These are phyloP conservation scores for Poeciliopsis turneri DNA, from an alignment of 2,797 vertebrate genomes.

Conservation along the genomic window DNA sequence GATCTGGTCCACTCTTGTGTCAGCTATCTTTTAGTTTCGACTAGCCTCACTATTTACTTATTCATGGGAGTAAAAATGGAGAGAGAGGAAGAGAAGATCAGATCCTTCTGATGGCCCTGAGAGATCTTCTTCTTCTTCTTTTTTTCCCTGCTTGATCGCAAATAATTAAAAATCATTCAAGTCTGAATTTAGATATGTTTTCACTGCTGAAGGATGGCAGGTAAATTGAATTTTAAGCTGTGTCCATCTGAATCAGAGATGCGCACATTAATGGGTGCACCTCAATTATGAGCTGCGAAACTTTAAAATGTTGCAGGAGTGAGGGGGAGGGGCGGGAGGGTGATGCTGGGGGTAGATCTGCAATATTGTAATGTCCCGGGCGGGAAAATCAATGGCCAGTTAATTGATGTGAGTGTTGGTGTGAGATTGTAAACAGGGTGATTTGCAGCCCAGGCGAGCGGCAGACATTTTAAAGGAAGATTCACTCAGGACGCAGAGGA, in stretches of 20 bases:
- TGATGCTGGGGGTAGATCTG: constrained; percentile 44
- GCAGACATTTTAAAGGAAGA: constrained; percentile 84
- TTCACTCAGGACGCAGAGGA: constrained; percentile 75
- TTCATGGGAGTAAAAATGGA: constrained; percentile 75
- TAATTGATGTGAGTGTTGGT: constrained; percentile 87
- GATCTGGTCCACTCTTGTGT: constrained; percentile 87
- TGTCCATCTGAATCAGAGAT: constrained; percentile 39
- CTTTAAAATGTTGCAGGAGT: constrained; percentile 56
- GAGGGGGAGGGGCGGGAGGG: constrained; percentile 16
- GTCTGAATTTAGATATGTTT: background rate
- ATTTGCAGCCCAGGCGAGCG: constrained; percentile 88
- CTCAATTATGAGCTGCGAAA: constrained; percentile 62
- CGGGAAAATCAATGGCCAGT: constrained; percentile 88
- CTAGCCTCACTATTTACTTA: constrained; percentile 84
- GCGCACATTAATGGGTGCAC: constrained; percentile 50
- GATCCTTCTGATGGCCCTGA: constrained; percentile 65
- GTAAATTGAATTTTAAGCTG: constrained; percentile 23
- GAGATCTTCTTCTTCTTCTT: constrained; percentile 52
- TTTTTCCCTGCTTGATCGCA: constrained; percentile 29
- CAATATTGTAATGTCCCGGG: constrained; percentile 85
- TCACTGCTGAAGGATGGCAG: background rate
- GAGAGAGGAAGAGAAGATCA: constrained; percentile 56
- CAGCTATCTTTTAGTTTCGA: constrained; percentile 86
- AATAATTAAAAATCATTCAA: constrained; percentile 29
- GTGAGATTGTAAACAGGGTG: constrained; percentile 89